These are phyloP conservation scores for Campoplex nolae DNA, from an alignment of 2,888 invertebrate species.

Conservation along the genomic window DNA sequence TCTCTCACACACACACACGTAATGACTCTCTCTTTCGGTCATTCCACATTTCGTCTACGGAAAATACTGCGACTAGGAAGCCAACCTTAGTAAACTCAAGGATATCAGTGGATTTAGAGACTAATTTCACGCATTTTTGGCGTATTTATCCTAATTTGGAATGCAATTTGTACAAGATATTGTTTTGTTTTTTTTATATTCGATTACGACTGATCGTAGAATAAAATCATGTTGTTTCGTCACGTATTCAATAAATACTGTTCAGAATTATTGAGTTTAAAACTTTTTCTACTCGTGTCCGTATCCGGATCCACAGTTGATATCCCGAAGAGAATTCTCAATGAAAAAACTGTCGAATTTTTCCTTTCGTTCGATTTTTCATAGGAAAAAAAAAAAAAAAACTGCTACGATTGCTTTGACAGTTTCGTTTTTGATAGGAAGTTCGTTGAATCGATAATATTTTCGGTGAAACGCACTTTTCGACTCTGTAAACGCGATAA, in stretches of 20 bases:
- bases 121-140: no score
- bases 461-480: background rate
- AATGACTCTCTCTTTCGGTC: conserved; percentile 8
- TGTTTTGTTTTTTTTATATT: background rate
- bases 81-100: conserved; percentile 31
- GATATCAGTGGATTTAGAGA: background rate
- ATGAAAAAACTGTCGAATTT: background rate
- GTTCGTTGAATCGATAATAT: background rate
- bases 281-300: background rate
- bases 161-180: background rate
- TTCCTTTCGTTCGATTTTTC: background rate
- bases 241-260: background rate
- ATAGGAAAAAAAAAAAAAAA: background rate
- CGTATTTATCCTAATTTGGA: background rate
- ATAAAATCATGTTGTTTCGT: background rate
- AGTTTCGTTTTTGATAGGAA: background rate
- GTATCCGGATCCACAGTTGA: background rate
- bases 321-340: background rate
- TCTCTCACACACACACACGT: background rate
- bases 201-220: background rate
- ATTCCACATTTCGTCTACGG: conserved; percentile 10
- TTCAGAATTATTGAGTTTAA: background rate
- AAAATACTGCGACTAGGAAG: conserved; percentile 60
- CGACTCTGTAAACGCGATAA: no score
- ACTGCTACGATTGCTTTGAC: background rate